Evolutionary conservation across 2,888 invertebrate genomes (phyloP).

Genomic region (Drosophila rellima): DNA sequence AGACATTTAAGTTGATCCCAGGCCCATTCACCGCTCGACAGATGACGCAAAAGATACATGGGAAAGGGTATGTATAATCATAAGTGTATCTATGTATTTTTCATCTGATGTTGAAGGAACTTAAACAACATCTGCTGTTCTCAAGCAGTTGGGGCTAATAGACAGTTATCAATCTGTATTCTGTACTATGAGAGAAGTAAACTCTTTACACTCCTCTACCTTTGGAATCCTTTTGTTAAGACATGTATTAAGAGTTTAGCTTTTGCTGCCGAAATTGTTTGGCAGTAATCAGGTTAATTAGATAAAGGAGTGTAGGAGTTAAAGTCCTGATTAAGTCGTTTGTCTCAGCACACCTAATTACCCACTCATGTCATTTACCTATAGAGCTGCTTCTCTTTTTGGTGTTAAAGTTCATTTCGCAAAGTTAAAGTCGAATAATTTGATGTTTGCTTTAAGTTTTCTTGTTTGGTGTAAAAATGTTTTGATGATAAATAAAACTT

Average conservation of each 20-base stretch:
- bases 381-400: not conserved
- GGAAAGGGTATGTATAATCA: constrained; percentile 12
- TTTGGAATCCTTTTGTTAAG: constrained; percentile 12
- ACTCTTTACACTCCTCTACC: not conserved
- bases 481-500: constrained; percentile 69
- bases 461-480: constrained; percentile 22
- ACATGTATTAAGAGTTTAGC: constrained; percentile 17
- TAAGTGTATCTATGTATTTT: constrained; percentile 9
- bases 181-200: not conserved
- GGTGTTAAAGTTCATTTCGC: constrained; percentile 5
- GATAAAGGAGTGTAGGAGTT: constrained; percentile 34
- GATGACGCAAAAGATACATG: constrained; percentile 10
- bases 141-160: constrained; percentile 7
- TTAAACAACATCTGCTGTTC: constrained; percentile 13
- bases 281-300: constrained; percentile 68
- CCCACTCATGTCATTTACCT: not conserved
- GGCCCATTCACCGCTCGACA: constrained; percentile 3
- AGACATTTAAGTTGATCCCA: constrained; percentile 25
- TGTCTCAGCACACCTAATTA: constrained; percentile 32
- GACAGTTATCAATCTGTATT: constrained; percentile 23
- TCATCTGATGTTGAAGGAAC: constrained; percentile 9
- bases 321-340: constrained; percentile 29
- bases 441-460: constrained; percentile 15
- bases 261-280: constrained; percentile 46
- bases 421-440: constrained; percentile 11